Conservation (phyloP, 2,113 vertebrate genomes). For the Glaucomys volans region DNA sequence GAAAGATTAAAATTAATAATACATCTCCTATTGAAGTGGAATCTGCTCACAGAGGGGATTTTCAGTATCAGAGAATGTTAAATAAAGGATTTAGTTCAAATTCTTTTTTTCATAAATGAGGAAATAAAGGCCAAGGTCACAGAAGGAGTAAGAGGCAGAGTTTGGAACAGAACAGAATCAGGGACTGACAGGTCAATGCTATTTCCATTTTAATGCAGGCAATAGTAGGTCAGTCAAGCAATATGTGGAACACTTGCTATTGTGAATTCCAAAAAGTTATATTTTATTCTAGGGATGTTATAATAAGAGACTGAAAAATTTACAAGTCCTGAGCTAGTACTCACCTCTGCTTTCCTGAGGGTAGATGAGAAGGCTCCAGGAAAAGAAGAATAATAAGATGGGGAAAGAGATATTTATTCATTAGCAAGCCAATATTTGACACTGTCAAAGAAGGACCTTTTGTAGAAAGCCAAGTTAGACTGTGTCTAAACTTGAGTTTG, state of each 20-base stretch:
- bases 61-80: background rate
- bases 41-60: background rate
- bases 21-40: background rate
- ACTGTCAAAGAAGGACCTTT: background rate
- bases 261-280: background rate
- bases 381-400: background rate
- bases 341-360: background rate
- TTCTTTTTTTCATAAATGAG: background rate
- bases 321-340: background rate
- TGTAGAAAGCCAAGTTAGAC: background rate
- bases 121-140: background rate
- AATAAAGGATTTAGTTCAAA: background rate
- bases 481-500: background rate
- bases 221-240: background rate
- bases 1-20: slow-evolving; percentile 39
- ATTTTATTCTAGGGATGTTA: slow-evolving; percentile 21
- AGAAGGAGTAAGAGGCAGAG: background rate
- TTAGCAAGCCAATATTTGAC: background rate
- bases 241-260: background rate
- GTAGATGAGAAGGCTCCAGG: background rate
- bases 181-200: background rate
- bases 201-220: background rate
- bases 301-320: background rate
- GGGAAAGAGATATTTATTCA: background rate
- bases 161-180: background rate